Base-by-base conservation (phyloP, 2,797 vertebrate genomes). In the Cygnus olor region DNA sequence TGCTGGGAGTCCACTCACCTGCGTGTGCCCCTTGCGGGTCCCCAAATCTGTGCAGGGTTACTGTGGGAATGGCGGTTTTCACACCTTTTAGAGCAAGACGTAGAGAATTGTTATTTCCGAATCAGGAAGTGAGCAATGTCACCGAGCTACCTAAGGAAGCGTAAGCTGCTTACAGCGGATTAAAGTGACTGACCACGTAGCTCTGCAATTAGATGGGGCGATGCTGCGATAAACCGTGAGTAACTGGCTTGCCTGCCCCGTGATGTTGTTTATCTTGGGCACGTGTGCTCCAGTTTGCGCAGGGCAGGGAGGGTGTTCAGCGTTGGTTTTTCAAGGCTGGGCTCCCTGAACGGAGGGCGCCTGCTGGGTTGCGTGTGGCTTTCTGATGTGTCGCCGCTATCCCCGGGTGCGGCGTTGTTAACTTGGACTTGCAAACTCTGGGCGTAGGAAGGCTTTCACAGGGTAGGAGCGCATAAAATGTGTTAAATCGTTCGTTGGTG, bases 231-330 rank as follows among this genome's bases (percentile, higher is more conserved):
- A 90, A 88, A 81, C 63, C 85, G 44, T 61, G 87, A 89, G 92
- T 89, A 88, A 91, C 95, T 71, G 30, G 85, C 94, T 96, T 94
- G 96, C 95, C 95, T 96, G 92, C 79, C 94, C 93, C 51, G 10
- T 88, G 86, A 56, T 86, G 91, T 25, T 87, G 85, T 84, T 96
- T 72, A 64, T 92, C 85, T 80, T 72, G 0, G 92, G 91, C 81
- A 60, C 40, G 7, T 56, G 90, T 28, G 77, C 36, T 30, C 79
- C 44, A 58, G 69, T 83, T 91, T 74, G 79, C 77, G 24, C 16
- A 24, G 49, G 32, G 12, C 42, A 27, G 36, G 63, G 30, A 10
- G 28, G 27, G 27, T 14, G 63, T 19, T 28, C 20, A 27, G 18
- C 4, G 40, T 14, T 21, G 30, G 38, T 7, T 42, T 42, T 84